Evolutionary conservation across 2,888 invertebrate species (phyloP).

Genomic region (Caenorhabditis doughertyi): DNA sequence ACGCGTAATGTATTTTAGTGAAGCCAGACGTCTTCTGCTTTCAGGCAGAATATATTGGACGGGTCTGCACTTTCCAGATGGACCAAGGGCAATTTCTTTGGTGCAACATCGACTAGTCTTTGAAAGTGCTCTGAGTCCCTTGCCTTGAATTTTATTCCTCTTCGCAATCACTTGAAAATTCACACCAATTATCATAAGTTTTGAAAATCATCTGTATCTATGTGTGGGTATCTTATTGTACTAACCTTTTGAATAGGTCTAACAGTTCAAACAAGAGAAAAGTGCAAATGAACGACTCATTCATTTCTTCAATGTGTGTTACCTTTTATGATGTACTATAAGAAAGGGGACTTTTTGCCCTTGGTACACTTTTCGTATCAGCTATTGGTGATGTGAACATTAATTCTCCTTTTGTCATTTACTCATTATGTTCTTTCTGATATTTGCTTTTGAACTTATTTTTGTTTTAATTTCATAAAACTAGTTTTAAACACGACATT

Average conservation of each 20-base stretch:
- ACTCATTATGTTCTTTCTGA: no score
- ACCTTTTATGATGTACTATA: not conserved
- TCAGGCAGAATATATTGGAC: not conserved
- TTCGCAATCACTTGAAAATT: not conserved
- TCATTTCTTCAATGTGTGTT: no score
- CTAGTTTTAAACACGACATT: no score
- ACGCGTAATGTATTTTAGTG: not conserved
- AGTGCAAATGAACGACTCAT: not conserved
- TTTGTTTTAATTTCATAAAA: no score
- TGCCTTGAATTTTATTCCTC: not conserved
- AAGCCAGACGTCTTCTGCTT: constrained; percentile 14
- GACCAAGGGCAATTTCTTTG: constrained; percentile 4
- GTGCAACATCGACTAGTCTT: constrained; percentile 14
- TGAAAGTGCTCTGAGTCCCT: constrained; percentile 14
- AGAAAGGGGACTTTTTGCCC: no score
- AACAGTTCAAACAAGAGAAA: not conserved
- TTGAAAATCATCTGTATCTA: no score
- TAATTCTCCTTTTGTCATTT: no score
- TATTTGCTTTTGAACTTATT: no score
- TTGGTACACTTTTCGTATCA: no score
- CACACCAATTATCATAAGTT: not conserved
- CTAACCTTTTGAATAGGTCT: not conserved
- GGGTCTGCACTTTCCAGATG: constrained; percentile 20
- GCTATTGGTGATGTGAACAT: not conserved
- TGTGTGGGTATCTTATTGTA: no score